Conservation (phyloP, 1,140 invertebrate species). For the Scaptomyza pallida region DNA sequence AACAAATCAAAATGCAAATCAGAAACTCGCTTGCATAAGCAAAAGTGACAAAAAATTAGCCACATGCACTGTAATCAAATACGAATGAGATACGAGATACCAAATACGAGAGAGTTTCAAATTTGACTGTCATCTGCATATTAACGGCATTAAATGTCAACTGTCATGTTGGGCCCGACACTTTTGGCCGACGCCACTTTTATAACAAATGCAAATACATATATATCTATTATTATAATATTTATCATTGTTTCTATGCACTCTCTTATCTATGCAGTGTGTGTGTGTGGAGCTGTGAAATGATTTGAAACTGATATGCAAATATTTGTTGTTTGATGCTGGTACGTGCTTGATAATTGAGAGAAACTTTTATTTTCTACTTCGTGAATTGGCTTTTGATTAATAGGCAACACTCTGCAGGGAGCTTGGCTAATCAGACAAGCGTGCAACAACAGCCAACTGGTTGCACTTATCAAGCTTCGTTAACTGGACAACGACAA, state of each 20-base stretch:
- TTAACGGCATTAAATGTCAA: conserved; percentile 48
- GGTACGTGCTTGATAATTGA: conserved; percentile 23
- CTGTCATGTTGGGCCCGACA: conserved; percentile 35
- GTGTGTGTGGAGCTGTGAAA: conserved; percentile 37
- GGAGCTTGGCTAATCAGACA: conserved; percentile 25
- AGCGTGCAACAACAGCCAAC: neutral
- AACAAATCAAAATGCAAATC: conserved; percentile 35
- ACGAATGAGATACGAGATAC: conserved; percentile 3
- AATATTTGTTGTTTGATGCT: conserved; percentile 11
- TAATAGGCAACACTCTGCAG: conserved; percentile 26
- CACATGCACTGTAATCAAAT: conserved; percentile 21
- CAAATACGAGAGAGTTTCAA: conserved; percentile 13
- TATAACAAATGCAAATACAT: neutral
- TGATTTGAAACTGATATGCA: conserved; percentile 51
- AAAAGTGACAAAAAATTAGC: conserved; percentile 52
- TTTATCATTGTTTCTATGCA: conserved; percentile 26
- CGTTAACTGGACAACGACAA: conserved; percentile 8
- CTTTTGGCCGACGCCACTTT: conserved; percentile 20
- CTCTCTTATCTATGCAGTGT: neutral
- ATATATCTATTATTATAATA: neutral
- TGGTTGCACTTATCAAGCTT: conserved; percentile 28
- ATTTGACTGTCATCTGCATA: conserved; percentile 36
- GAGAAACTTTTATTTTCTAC: conserved; percentile 48
- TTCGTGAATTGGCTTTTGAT: conserved; percentile 31
- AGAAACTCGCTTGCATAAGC: conserved; percentile 31